phyloP scores from a whole-genome alignment of 92 coral and sea anemone genomes.

The Plumapathes pennacea region DNA sequence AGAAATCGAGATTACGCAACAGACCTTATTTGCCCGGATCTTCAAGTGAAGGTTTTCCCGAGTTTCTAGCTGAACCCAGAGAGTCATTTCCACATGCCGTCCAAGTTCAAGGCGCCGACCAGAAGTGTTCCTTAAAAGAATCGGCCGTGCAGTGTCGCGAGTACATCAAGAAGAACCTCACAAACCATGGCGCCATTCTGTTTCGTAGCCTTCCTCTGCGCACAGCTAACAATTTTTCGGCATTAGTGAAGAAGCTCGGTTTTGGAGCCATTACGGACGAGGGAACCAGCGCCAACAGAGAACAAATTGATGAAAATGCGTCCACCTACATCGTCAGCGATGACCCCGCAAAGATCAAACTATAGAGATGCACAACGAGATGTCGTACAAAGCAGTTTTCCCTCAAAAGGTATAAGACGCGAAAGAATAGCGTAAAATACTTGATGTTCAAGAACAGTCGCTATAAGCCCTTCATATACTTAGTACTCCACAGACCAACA shows the following conservation, averaged over 20 bases:
- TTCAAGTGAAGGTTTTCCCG: constrained; percentile 38
- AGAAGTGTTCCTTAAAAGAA: constrained; percentile 26
- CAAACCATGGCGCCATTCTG: constrained; percentile 34
- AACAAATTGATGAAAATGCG: constrained; percentile 14
- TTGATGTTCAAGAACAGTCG: no score
- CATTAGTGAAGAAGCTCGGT: constrained; percentile 19
- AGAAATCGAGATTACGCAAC: constrained; percentile 30
- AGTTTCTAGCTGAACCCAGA: constrained; percentile 37
- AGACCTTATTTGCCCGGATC: constrained; percentile 47
- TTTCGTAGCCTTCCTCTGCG: constrained; percentile 53
- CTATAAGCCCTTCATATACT: no score
- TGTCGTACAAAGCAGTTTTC: constrained; percentile 26
- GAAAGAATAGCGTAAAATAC: no score
- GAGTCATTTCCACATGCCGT: constrained; percentile 25
- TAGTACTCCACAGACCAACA: no score
- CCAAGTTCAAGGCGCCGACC: constrained; percentile 11
- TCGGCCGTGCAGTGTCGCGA: constrained; percentile 47
- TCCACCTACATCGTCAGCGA: constrained; percentile 25
- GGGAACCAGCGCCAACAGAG: constrained; percentile 35
- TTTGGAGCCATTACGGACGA: constrained; percentile 16
- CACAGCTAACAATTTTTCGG: constrained; percentile 38
- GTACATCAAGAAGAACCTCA: constrained; percentile 24
- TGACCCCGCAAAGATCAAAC: constrained; percentile 37
- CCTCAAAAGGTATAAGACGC: constrained; percentile 66
- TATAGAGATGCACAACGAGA: constrained; percentile 64